phyloP scores from a whole-genome alignment of 2,888 invertebrate species.

The Pammene aurita region DNA sequence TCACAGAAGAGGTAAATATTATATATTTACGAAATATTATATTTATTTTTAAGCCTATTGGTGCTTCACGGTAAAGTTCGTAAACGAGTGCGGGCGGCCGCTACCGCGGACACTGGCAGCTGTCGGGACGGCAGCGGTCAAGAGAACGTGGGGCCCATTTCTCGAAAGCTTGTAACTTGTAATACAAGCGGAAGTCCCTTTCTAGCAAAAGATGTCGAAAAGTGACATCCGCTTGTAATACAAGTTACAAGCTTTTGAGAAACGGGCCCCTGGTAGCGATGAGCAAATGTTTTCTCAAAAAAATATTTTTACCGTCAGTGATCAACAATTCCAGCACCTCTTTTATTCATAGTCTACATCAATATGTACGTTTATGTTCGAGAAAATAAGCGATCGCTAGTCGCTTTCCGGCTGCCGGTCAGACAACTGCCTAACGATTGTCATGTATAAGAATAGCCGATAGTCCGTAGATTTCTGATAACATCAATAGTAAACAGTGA shows the following conservation, averaged over 20 bases:
- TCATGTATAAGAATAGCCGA: slow-evolving; percentile 37
- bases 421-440: slow-evolving; percentile 19
- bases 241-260: too few relatives aligned
- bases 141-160: too few relatives aligned
- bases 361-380: not conserved
- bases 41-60: slow-evolving; percentile 55
- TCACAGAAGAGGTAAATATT: slow-evolving; percentile 80
- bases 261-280: not conserved
- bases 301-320: not conserved
- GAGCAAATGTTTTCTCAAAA: too few relatives aligned
- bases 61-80: slow-evolving; percentile 57
- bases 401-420: not conserved
- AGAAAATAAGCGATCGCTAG: not conserved
- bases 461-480: slow-evolving; percentile 50
- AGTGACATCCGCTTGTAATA: too few relatives aligned
- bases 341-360: not conserved
- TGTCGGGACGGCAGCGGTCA: not conserved
- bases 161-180: too few relatives aligned
- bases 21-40: slow-evolving; percentile 70
- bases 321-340: not conserved
- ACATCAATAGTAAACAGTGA: slow-evolving; percentile 67
- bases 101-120: slow-evolving; percentile 12
- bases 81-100: slow-evolving; percentile 44
- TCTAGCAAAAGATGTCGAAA: too few relatives aligned
- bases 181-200: too few relatives aligned